These are phyloP conservation scores for Drosophila pseudoobscura DNA, from an alignment of 1,140 invertebrate species.

Conservation along the genomic window DNA sequence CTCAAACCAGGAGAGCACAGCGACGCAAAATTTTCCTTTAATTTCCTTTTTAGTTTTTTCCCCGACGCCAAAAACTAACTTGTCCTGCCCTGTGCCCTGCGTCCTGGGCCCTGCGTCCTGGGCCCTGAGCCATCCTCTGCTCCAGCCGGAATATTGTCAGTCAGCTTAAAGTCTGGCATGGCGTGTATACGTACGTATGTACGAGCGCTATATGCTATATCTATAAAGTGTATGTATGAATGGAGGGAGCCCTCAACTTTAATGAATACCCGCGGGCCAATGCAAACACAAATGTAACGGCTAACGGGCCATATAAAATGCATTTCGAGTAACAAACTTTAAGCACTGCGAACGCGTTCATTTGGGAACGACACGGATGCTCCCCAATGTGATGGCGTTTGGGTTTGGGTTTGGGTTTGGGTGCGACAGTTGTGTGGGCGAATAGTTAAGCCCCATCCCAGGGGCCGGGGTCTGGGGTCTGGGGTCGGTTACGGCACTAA, in stretches of 20 bases:
- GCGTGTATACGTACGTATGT: conserved; percentile 7
- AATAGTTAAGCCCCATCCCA: conserved; percentile 35
- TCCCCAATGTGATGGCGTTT: not conserved
- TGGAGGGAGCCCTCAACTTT: conserved; percentile 52
- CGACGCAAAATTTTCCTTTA: conserved; percentile 78
- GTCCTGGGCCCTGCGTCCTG: no score
- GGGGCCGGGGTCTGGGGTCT: not conserved
- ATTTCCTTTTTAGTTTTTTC: conserved; percentile 73
- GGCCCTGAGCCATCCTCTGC: not conserved
- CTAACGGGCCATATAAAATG: conserved; percentile 77
- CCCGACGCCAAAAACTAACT: conserved; percentile 63
- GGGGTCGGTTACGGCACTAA: conserved; percentile 23
- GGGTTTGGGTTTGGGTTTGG: not conserved
- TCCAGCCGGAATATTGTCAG: conserved; percentile 54
- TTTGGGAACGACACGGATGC: conserved; percentile 56
- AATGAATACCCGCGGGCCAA: conserved; percentile 70
- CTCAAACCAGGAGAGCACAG: conserved; percentile 54
- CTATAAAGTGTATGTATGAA: conserved; percentile 9
- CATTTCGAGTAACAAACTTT: conserved; percentile 78
- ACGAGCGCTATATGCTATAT: not conserved
- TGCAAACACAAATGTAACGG: conserved; percentile 70
- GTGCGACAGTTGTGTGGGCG: conserved; percentile 21
- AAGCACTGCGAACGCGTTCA: conserved; percentile 67
- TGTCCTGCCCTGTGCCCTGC: conserved; percentile 25
- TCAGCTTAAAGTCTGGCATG: conserved; percentile 62